Base-by-base conservation (phyloP, 2,797 vertebrate genomes). In the Glossophaga mutica region DNA sequence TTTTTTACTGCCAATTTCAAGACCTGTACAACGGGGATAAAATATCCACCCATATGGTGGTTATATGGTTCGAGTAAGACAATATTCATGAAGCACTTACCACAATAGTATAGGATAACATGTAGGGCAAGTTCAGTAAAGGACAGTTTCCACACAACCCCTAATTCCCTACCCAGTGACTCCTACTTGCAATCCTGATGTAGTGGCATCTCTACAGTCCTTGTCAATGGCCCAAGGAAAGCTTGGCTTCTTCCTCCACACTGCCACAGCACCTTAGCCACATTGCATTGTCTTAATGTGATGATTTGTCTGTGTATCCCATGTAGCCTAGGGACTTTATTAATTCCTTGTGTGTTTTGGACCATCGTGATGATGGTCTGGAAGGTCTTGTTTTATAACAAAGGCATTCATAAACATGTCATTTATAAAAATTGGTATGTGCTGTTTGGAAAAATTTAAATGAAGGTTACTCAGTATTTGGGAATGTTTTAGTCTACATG, bases 351-450 rank as follows among this genome's bases (percentile, higher is more conserved):
- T 93, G 70, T 96, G 67, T 81, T 84, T 84, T 84, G 37, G 74
- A 76, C 59, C 59, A 79, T 87, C 32, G 39, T 81, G 44, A 84
- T 62, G 42, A 74, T 57, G 76, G 46, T 84, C 83, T 44, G 86
- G 26, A 87, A 59, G 91, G 19, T 73, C 77, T 70, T 95, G 84
- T 84, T 94, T 94, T 93, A 59, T 70, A 96, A 81, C 89, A 91
- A 95, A 96, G 42, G 26, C 50, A 90, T 81, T n/a, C 68, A 93
- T 70, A 94, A 97, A 94, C 81, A 85, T 73, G 59, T n/a, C 76
- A 90, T 90, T 95, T 89, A 67, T 68, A 90, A 96, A 97, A 95
- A 95, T 93, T 95, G 85, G 37, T 68, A 84, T 65, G 76, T 79
- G 77, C 39, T 91, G 68, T 88, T 70, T 52, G 24, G 96, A 16